Base-by-base conservation (phyloP, 2,888 invertebrate genomes). In the Dicranocentrus wangi region DNA sequence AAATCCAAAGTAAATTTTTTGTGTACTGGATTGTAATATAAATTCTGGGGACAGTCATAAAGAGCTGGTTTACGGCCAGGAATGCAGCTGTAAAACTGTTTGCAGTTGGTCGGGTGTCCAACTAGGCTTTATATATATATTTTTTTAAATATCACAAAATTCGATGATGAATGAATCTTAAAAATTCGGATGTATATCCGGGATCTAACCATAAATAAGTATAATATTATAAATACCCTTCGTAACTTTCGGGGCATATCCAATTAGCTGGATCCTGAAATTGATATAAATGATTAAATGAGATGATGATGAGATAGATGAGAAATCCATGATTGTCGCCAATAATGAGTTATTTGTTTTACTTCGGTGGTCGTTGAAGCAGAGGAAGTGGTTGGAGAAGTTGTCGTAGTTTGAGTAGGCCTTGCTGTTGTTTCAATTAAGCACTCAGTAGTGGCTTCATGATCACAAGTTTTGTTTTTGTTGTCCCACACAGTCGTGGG, bases 11-110 rank as follows among this genome's bases (percentile, higher is more conserved):
- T n/a, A n/a, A n/a, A n/a, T n/a, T n/a, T 39, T 39, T 39, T 7
- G 13, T 7, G 39, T 73, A 63, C 72, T 2, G 76, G 76, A 19
- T 69, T 66, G 58, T 39, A 76, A 47, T 58, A 76, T 1, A 76
- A 39, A 19, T 13, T 3, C 2, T 2, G 17, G 5, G 68, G 68
- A 25, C 76, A 76, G 5, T 68, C 60, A 25, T 17, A 65, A 3
- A 76, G 47, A 27, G 68, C 68, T n/a, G 76, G 76, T 7, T 68
- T 55, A 5, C 43, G 53, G 21, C 68, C 76, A 58, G 76, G 69
- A 21, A 58, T 60, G 47, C 75, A 75, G n/a, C 7, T 51, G 51
- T 51, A 51, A 17, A 51, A 51, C 17, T 51, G 51, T 5, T 8
- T n/a, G n/a, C 51, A 51, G 17, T 8, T 51, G n/a, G 3, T 5